Evolutionary conservation across 2,113 vertebrate genomes (phyloP).

Genomic region (Hiodon tergisus): DNA sequence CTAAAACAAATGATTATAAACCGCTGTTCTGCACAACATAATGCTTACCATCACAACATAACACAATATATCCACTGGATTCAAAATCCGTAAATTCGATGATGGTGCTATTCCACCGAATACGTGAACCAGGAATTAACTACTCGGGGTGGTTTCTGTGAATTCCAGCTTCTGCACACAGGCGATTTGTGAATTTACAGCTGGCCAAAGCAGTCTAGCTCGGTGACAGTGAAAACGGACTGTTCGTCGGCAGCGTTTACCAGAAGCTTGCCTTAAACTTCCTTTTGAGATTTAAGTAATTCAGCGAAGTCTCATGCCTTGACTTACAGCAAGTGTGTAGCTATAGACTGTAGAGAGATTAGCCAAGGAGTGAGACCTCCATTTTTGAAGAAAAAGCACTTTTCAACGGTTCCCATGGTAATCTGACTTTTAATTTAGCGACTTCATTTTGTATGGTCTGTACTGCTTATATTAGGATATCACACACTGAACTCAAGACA

Average conservation of each 20-base stretch:
- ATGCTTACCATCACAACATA: too few relatives aligned
- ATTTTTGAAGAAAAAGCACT: conserved; percentile 22
- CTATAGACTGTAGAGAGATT: conserved; percentile 31
- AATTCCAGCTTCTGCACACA: conserved; percentile 6
- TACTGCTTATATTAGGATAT: conserved; percentile 1
- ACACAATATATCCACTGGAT: too few relatives aligned
- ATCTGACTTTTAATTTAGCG: conserved; percentile 28
- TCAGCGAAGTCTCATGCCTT: conserved; percentile 16
- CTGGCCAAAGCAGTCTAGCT: conserved; percentile 25
- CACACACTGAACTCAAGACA: neutral
- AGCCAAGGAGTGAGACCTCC: conserved; percentile 34
- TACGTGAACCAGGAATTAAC: neutral
- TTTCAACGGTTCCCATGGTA: conserved; percentile 34
- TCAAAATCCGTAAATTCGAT: too few relatives aligned
- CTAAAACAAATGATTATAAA: too few relatives aligned
- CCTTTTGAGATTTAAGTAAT: conserved; percentile 22
- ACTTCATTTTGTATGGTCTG: neutral
- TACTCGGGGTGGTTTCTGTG: neutral
- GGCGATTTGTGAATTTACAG: neutral
- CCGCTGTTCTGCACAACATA: too few relatives aligned
- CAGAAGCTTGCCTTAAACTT: conserved; percentile 19
- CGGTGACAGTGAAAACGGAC: neutral
- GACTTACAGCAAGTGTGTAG: conserved; percentile 13
- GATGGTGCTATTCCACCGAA: conserved; percentile 1
- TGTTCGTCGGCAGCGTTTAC: conserved; percentile 12